Evolutionary conservation across 2,888 invertebrate species (phyloP), one percentile per base, ranked within the genome.

Genomic region (Dicyrtomina minuta): DNA sequence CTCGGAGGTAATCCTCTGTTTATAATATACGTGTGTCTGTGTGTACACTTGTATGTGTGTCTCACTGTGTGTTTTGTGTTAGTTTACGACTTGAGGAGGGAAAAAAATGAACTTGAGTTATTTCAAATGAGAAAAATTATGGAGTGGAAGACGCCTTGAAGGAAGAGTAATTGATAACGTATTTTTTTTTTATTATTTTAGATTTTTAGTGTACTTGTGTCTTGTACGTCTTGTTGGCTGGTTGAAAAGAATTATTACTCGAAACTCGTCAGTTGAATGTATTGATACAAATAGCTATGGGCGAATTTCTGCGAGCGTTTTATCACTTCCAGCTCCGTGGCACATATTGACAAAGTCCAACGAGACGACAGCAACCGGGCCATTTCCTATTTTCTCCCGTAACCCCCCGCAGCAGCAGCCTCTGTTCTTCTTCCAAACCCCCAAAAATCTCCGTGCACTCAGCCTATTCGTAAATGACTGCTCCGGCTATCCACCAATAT

Each of bases 371-470:
- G 67, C 51, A 66, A 65, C 70, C 67, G 67, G 72, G 70, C 67
- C 68, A 72, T 72, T 72, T 72, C 72, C 72, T 70, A 70, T 72
- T 72, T 72, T 72, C 72, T 61, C 72, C 66, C 70, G 64, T 59
- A 72, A 64, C 62, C 72, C 73, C 72, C 73, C 70, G 70, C 26
- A 58, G 64, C 70, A 58, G 62, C 71, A 56, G 51, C 55, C 62
- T 24, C 41, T 20, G 60, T 64, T 33, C 33, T 33, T 33, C 33
- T 60, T 53, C 65, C 62, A 66, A 65, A 55, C 53, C 65, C 65
- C 64, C 65, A 39, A 65, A 65, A 43, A 61, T 61, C 61, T 43
- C 55, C 55, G 55, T 55, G 33, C 55, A n/a, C 53, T n/a, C 53
- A 4, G 49, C 33, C 53, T 66, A 22, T 66, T 44, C 55, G 39